Conservation (phyloP, 2,888 invertebrate genomes). For the Sabellastarte sp. region DNA sequence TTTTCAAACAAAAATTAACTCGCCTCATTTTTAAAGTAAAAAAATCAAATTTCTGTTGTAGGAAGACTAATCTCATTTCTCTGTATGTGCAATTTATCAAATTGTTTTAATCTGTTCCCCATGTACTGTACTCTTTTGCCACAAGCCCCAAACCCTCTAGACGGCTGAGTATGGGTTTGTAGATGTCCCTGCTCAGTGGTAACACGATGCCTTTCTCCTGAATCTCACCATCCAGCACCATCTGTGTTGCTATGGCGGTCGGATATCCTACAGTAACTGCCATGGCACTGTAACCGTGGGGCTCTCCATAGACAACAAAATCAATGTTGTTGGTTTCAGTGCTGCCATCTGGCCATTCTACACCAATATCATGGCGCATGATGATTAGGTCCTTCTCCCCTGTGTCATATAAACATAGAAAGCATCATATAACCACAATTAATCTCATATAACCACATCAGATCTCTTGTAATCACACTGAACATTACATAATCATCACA, state of each 20-base stretch:
- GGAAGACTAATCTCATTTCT: no score
- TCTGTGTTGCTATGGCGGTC: constrained; percentile 93
- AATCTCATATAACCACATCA: no score
- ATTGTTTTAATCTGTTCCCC: no score
- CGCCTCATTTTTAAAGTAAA: no score
- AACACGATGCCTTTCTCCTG: constrained; percentile 90
- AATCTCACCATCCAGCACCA: constrained; percentile 98
- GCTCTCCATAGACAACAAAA: constrained; percentile 83
- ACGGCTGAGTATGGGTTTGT: constrained; percentile 82
- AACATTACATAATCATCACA: no score
- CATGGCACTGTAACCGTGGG: constrained; percentile 88
- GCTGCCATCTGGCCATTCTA: constrained; percentile 80
- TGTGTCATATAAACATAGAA: no score
- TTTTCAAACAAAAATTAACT: no score
- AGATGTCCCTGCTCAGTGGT: constrained; percentile 89
- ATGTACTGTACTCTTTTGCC: no score
- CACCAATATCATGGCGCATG: constrained; percentile 87
- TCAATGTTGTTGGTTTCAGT: constrained; percentile 75
- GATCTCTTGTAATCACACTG: no score
- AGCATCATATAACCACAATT: neutral
- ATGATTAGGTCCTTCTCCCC: constrained; percentile 89
- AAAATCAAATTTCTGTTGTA: no score
- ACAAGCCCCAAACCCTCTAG: constrained; percentile 80
- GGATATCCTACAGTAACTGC: constrained; percentile 89
- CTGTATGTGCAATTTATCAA: no score